Percentiles rank a stretch among this genome's conserved stretches.
These are phyloP conservation scores for Drosophila stalkeri DNA, from an alignment of 2,888 invertebrate species.

Conservation along the genomic window DNA sequence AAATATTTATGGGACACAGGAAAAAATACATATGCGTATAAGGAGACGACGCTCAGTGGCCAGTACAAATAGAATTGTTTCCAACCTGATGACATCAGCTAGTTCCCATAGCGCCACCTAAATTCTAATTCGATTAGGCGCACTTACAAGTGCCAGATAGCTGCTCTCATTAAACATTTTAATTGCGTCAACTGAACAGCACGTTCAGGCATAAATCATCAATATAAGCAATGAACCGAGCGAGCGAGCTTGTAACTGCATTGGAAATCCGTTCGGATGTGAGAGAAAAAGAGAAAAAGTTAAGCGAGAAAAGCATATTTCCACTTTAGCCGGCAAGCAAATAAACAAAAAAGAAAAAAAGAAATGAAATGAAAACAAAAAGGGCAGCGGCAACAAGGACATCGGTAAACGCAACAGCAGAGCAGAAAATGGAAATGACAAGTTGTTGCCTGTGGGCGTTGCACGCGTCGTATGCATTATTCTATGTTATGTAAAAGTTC, in stretches of 20 bases:
- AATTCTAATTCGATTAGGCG: constrained; percentile 72
- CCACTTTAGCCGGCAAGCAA: constrained; percentile 42
- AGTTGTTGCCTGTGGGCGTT: constrained; percentile 42
- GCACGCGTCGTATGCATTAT: constrained; percentile 44
- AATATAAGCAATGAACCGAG: neutral
- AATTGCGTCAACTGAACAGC: constrained; percentile 38
- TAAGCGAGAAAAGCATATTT: constrained; percentile 54
- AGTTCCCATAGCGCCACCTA: constrained; percentile 13
- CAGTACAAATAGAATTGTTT: constrained; percentile 31
- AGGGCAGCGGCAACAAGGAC: constrained; percentile 9
- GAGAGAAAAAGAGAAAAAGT: constrained; percentile 19
- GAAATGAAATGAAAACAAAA: neutral
- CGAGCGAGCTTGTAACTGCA: constrained; percentile 18
- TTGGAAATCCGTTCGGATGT: constrained; percentile 18
- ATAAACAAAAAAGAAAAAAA: constrained; percentile 4
- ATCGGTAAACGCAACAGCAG: constrained; percentile 1
- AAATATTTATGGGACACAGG: constrained; percentile 46
- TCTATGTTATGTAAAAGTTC: constrained; percentile 12
- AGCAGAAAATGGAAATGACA: constrained; percentile 33
- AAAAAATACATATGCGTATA: constrained; percentile 11
- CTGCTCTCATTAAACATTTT: neutral
- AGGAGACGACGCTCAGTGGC: constrained; percentile 34
- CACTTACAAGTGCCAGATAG: constrained; percentile 51
- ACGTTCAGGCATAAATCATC: constrained; percentile 10
- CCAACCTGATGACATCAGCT: constrained; percentile 65